These are phyloP conservation scores for Chauna torquata DNA, from an alignment of 2,113 vertebrate genomes.

Conservation along the genomic window DNA sequence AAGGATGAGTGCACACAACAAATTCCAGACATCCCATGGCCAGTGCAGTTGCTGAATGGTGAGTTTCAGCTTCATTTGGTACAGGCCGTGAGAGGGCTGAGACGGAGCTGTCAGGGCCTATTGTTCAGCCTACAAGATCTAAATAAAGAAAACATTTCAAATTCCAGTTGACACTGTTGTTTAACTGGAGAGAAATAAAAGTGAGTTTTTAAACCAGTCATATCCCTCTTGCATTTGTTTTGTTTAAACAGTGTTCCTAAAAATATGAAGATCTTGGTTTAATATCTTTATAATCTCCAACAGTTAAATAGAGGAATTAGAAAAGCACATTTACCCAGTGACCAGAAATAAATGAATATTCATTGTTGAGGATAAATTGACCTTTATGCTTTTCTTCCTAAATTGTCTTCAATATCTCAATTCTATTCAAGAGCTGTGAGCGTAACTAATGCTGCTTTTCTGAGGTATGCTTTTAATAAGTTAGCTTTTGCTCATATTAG, in stretches of 20 bases:
- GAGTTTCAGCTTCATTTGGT: slow-evolving; percentile 73
- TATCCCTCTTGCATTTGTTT: background rate
- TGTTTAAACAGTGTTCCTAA: background rate
- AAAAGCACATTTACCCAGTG: slow-evolving; percentile 20
- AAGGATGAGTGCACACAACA: slow-evolving; percentile 75
- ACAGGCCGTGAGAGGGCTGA: slow-evolving; percentile 60
- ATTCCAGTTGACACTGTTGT: slow-evolving; percentile 37
- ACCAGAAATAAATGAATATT: slow-evolving; percentile 51
- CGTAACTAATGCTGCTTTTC: background rate
- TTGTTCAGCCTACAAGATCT: slow-evolving; percentile 60
- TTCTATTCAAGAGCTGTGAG: background rate
- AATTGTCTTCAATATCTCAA: background rate
- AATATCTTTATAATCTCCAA: background rate
- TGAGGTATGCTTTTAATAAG: background rate
- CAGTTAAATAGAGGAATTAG: slow-evolving; percentile 2
- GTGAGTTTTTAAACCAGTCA: background rate
- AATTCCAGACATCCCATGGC: slow-evolving; percentile 76
- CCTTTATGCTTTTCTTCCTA: slow-evolving; percentile 16
- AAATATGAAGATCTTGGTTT: background rate
- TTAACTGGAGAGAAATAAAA: slow-evolving; percentile 49
- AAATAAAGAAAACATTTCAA: slow-evolving; percentile 73
- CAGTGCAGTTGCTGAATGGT: slow-evolving; percentile 66
- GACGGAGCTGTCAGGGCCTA: slow-evolving; percentile 65
- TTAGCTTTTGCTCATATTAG: background rate
- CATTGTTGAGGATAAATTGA: slow-evolving; percentile 31